Base-by-base conservation (phyloP, 2,797 vertebrate species). In the Adrianichthys oophorus region DNA sequence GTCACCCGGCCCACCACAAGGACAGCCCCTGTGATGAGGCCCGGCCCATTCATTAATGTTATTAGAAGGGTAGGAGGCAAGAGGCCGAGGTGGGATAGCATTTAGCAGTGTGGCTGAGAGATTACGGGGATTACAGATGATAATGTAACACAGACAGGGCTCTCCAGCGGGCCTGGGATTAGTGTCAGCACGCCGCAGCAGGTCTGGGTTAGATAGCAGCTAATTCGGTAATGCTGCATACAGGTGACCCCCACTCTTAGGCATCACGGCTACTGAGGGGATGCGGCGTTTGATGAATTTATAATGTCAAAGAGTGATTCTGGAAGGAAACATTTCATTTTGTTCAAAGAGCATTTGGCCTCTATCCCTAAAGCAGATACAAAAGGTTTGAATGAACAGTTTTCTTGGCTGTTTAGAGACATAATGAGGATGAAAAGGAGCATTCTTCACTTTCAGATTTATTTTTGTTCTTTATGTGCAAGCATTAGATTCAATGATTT, bases 151-250 rank as follows among this genome's bases (percentile, higher is more conserved):
- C 80, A 93, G 86, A 86, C 85, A 87, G 72, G 65, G 79, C 88
- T 89, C 85, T 91, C 89, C 79, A 81, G 84, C 86, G 52, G 84
- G 86, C 63, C 86, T 29, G 24, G 83, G 86, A 90, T 90, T 93
- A 85, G 74, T 90, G 90, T 88, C 87, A 87, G 78, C 82, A 81
- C 80, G 68, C 88, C 80, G 73, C 88, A 89, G 89, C 90, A 89
- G 84, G 88, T 90, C 90, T 91, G 87, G 80, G 90, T 92, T 92
- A 92, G 92, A 93, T 93, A 93, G 90, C 69, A 57, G 85, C 82
- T 92, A 90, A 93, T 92, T 88, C 91, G 76, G 67, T 89, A 90
- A 90, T 89, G 89, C 86, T 73, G 81, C 85, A 65, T 85, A 88
- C 89, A 90, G 90, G 87, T 93, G 90, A 93, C 90, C 89, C 88